phyloP scores from a whole-genome alignment of 2,888 invertebrate genomes.

The Metacarcinus magister region DNA sequence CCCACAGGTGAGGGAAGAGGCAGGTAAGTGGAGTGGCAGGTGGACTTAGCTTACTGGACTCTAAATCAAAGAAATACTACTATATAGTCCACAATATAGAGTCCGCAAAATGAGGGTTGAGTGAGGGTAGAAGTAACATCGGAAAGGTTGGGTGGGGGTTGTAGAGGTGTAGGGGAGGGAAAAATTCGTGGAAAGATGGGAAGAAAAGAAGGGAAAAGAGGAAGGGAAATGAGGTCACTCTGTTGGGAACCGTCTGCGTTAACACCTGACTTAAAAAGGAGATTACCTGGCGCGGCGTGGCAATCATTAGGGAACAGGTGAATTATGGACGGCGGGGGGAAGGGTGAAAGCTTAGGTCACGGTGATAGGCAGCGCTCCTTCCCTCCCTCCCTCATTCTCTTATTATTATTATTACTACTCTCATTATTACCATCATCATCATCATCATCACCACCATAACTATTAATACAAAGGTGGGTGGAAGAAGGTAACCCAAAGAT shows the following conservation, averaged over 20 bases:
- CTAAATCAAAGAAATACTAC: no score
- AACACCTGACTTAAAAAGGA: slow-evolving; percentile 67
- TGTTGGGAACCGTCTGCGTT: slow-evolving; percentile 44
- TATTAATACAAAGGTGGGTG: not conserved
- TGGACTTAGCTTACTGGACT: no score
- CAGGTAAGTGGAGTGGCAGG: not conserved
- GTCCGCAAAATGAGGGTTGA: no score
- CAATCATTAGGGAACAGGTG: slow-evolving; percentile 67
- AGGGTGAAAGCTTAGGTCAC: not conserved
- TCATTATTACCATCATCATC: not conserved
- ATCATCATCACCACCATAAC: not conserved
- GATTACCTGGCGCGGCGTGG: slow-evolving; percentile 66
- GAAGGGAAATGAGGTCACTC: slow-evolving; percentile 35
- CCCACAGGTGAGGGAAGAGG: no score
- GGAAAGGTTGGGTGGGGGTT: not conserved
- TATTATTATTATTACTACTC: no score
- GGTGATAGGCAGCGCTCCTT: not conserved
- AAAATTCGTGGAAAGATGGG: not conserved
- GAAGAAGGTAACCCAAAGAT: not conserved
- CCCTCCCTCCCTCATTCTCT: not conserved
- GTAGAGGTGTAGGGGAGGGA: not conserved
- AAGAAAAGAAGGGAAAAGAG: not conserved
- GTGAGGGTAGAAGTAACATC: not conserved
- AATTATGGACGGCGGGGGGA: slow-evolving; percentile 60
- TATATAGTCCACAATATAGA: no score